phyloP scores from a whole-genome alignment of 2,888 invertebrate species.

The Aspidiotus destructor region DNA sequence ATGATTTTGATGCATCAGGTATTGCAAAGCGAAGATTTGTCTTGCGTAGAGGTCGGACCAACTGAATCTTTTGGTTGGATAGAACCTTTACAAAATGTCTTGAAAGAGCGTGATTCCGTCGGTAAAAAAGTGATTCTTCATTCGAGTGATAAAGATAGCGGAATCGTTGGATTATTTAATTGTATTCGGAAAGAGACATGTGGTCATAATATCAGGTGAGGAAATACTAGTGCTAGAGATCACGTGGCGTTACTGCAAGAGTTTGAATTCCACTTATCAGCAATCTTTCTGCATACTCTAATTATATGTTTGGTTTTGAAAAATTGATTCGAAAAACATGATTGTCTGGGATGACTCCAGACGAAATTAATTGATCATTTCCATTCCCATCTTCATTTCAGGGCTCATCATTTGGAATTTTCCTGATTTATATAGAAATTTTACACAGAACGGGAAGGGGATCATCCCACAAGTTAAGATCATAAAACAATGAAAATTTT shows the following conservation, averaged over 20 bases:
- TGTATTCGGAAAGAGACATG: slow-evolving; percentile 83
- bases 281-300: no score
- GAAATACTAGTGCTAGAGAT: neutral
- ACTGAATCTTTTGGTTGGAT: slow-evolving; percentile 13
- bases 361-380: no score
- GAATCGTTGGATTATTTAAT: slow-evolving; percentile 78
- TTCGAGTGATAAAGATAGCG: slow-evolving; percentile 53
- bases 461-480: no score
- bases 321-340: neutral
- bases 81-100: slow-evolving; percentile 9
- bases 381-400: no score
- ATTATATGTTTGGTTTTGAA: neutral
- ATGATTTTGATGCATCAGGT: neutral
- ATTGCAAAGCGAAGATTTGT: neutral
- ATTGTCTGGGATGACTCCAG: neutral
- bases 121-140: slow-evolving; percentile 17
- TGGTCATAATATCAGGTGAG: slow-evolving; percentile 61
- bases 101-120: slow-evolving; percentile 5
- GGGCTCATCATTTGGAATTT: no score
- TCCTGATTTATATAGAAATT: no score
- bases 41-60: neutral
- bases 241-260: neutral
- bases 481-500: no score
- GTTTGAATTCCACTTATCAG: neutral
- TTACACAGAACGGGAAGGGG: no score